A percentile compares a stretch with the other conserved stretches of the same genome.
phyloP scores from a whole-genome alignment of 2,888 invertebrate genomes.

The Drosophila eohydei region DNA sequence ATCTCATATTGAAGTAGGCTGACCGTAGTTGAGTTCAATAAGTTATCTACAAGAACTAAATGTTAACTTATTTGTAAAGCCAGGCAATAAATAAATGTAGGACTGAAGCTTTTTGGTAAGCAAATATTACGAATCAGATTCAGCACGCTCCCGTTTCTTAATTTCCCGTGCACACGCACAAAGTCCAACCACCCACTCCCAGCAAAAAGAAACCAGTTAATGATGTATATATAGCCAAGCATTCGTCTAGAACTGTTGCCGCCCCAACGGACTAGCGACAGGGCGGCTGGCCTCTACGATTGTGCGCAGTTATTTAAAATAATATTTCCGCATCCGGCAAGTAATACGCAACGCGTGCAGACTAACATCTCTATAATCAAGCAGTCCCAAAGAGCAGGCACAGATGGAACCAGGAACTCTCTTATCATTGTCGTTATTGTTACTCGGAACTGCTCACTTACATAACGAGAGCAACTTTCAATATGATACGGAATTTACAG shows the following conservation, averaged over 20 bases:
- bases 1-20: too few species aligned
- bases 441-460: slow-evolving; percentile 20
- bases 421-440: not conserved
- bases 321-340: slow-evolving; percentile 79
- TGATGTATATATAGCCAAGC: slow-evolving; percentile 6
- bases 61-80: slow-evolving; percentile 10
- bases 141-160: slow-evolving; percentile 73
- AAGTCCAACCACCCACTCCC: slow-evolving; percentile 21
- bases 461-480: not conserved
- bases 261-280: slow-evolving; percentile 21
- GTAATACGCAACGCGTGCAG: slow-evolving; percentile 72
- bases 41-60: not conserved
- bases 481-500: not conserved
- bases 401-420: not conserved
- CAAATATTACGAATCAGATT: slow-evolving; percentile 72
- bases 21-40: too few species aligned
- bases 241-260: slow-evolving; percentile 20
- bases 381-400: not conserved
- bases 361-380: slow-evolving; percentile 3
- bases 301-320: slow-evolving; percentile 72
- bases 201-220: slow-evolving; percentile 32
- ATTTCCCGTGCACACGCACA: slow-evolving; percentile 78
- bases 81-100: slow-evolving; percentile 61
- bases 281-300: slow-evolving; percentile 37
- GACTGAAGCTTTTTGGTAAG: slow-evolving; percentile 56